Base-by-base conservation (phyloP, 1,140 invertebrate species). In the Sinella curviseta region DNA sequence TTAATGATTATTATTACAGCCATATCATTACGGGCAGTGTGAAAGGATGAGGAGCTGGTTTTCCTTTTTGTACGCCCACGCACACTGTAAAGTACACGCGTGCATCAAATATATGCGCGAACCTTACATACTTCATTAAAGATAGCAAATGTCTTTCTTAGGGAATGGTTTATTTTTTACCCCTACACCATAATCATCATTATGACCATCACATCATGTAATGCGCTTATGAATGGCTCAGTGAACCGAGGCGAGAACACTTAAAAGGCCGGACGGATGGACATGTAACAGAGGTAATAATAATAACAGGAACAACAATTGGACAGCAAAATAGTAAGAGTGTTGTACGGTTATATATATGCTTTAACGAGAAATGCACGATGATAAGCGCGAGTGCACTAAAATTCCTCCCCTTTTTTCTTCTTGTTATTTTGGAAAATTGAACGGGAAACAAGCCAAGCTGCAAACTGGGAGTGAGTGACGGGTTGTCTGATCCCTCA, bases 401-500 rank as follows among this genome's bases (percentile, higher is more conserved):
- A n/a, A n/a, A n/a, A n/a, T n/a, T n/a, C n/a, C n/a, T n/a, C n/a
- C n/a, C n/a, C n/a, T n/a, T n/a, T n/a, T n/a, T n/a, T n/a, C n/a
- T n/a, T n/a, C n/a, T n/a, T n/a, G n/a, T n/a, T n/a, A n/a, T n/a
- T n/a, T n/a, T n/a, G n/a, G n/a, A n/a, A n/a, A n/a, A n/a, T n/a
- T n/a, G n/a, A n/a, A n/a, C n/a, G n/a, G n/a, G n/a, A n/a, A n/a
- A n/a, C n/a, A n/a, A n/a, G n/a, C n/a, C n/a, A n/a, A n/a, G n/a
- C n/a, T n/a, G 17, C 39, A 48, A 48, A 48, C 39, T 8, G 4
- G 17, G 17, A 48, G 39, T 48, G 39, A 48, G 17, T 48, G 39
- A 48, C 39, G 39, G 39, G 4, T 60, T 60, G 55, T 60, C 55
- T 48, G 55, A 60, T 60, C 55, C 14, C 55, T 60, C 55, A 60